Evolutionary conservation across 1,140 invertebrate species (phyloP), one percentile per base, ranked within the genome.

Genomic region (Diabrotica virgifera): DNA sequence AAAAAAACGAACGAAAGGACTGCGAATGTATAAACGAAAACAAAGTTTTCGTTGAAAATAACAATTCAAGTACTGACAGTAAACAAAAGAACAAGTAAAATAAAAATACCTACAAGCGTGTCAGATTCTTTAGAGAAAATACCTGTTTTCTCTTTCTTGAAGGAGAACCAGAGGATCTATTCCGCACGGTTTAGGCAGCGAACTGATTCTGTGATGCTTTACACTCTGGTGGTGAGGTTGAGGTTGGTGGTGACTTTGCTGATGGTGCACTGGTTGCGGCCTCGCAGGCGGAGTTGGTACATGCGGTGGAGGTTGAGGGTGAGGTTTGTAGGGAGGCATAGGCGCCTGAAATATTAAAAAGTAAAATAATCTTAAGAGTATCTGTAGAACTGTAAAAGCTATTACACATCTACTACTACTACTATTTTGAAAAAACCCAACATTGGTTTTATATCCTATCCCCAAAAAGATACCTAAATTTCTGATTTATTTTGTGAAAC

Each of bases 81-180:
- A 46, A 5, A 46, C 40, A 46, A 46, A 8, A n/a, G 8, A 10
- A 46, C 8, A 46, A 46, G 6, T 46, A 46, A 46, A 46, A 46
- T 10, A 46, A 46, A 46, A 46, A 46, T 46, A 46, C 40, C 40
- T 46, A 46, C 40, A 46, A 46, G 40, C 40, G 0, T 46, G 40
- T 24, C 24, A 46, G 40, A 46, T 46, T 46, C 40, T 8, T 46
- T 46, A 46, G 40, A 46, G 40, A 46, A 46, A 46, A 46, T 46
- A 46, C 71, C 92, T 87, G 54, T 97, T 97, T 84, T 99, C 97
- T 70, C 96, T 84, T 82, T 99, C 97, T 77, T 95, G 93, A 8
- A 98, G 81, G 69, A 99, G 86, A 52, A 94, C 85, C 12, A 98
- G 81, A 0, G 97, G 97, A 86, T 99, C 96, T 55, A 99, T 85